Evolutionary conservation across 2,797 vertebrate species (phyloP).

Genomic region (Heteromormyrus szaboi): DNA sequence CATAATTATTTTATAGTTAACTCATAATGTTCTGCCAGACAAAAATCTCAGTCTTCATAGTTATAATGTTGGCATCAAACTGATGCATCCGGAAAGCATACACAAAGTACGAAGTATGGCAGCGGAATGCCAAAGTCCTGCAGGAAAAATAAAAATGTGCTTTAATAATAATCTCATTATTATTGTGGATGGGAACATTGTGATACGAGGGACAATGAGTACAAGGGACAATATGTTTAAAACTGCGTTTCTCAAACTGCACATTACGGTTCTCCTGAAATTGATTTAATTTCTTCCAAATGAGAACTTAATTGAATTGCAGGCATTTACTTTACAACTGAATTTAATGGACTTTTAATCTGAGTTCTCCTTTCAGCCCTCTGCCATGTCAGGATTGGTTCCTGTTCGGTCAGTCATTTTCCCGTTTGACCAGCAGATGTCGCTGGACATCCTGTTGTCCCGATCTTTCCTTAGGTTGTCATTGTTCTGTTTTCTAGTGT

Average conservation of each 20-base stretch:
- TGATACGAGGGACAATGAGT: background rate
- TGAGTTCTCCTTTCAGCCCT: background rate
- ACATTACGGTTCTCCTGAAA: background rate
- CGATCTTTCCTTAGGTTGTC: background rate
- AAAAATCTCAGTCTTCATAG: background rate
- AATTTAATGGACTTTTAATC: background rate
- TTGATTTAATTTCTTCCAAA: background rate
- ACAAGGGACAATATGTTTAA: background rate
- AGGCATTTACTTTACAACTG: background rate
- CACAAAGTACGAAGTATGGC: slow-evolving; percentile 27
- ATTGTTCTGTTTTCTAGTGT: background rate
- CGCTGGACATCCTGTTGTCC: background rate
- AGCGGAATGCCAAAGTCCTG: slow-evolving; percentile 29
- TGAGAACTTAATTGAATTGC: background rate
- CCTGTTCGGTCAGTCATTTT: background rate
- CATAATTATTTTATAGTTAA: background rate
- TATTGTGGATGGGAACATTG: background rate
- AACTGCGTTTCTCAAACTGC: background rate
- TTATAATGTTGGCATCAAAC: slow-evolving; percentile 26
- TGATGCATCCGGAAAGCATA: slow-evolving; percentile 30
- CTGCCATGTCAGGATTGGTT: background rate
- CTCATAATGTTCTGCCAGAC: background rate
- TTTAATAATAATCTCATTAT: background rate
- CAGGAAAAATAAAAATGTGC: background rate
- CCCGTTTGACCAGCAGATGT: background rate